Evolutionary conservation across 2,797 vertebrate genomes (phyloP).

Genomic region (Parotocinclus haroldoi): DNA sequence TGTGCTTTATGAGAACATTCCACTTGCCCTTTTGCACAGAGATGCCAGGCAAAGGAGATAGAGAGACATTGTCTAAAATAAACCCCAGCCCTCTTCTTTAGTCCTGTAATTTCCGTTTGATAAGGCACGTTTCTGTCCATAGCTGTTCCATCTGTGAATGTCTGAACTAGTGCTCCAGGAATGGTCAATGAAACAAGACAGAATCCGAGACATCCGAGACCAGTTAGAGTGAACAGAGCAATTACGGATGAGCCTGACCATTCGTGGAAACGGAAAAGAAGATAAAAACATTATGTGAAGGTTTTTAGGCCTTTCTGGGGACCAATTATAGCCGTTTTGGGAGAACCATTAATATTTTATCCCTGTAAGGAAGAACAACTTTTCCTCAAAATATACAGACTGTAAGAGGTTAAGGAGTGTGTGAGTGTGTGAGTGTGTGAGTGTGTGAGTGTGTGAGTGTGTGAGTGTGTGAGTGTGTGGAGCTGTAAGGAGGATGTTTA

Average conservation of each 20-base stretch:
- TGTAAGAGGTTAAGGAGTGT: background rate
- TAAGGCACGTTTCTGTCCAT: slow-evolving; percentile 29
- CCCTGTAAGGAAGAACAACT: too few species aligned
- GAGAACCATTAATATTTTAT: too few species aligned
- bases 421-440: background rate
- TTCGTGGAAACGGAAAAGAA: too few species aligned
- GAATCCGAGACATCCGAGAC: slow-evolving; percentile 10
- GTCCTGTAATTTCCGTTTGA: slow-evolving; percentile 40
- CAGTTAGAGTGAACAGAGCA: slow-evolving; percentile 11
- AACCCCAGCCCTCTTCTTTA: slow-evolving; percentile 16
- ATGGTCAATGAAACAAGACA: slow-evolving; percentile 26
- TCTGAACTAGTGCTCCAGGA: slow-evolving; percentile 6
- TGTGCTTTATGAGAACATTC: slow-evolving; percentile 49
- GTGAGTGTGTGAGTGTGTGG: background rate
- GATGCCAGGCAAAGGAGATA: slow-evolving; percentile 38
- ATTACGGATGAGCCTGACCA: too few species aligned
- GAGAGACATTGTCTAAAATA: slow-evolving; percentile 42
- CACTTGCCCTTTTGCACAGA: slow-evolving; percentile 39
- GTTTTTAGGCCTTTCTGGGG: background rate
- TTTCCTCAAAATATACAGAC: too few species aligned
- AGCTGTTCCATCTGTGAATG: slow-evolving; percentile 18
- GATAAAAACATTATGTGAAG: too few species aligned
- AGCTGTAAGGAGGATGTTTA: slow-evolving; percentile 31
- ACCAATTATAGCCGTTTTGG: too few species aligned
- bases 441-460: background rate